Evolutionary conservation across 2,113 vertebrate genomes (phyloP).

Genomic region (Oxyura jamaicensis): DNA sequence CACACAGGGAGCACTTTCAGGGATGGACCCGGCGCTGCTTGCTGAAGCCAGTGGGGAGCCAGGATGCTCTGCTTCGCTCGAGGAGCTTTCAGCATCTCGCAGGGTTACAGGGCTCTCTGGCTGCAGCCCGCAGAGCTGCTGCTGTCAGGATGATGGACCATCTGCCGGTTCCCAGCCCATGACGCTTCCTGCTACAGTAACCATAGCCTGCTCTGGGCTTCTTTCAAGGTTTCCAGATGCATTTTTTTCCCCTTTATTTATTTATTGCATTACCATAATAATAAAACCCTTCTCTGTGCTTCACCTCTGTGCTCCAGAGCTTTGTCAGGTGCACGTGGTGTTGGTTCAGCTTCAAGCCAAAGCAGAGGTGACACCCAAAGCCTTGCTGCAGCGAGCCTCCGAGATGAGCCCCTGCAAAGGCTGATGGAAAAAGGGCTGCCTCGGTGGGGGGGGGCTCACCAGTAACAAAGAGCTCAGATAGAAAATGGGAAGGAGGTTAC

Average conservation of each 20-base stretch:
- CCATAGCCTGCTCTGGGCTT: not conserved
- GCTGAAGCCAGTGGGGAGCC: not conserved
- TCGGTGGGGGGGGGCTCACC: not conserved
- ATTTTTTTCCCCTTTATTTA: not conserved
- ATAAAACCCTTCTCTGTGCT: not conserved
- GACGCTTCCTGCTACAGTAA: not conserved
- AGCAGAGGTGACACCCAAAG: fast-evolving
- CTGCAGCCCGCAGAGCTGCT: not conserved
- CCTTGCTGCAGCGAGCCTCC: not conserved
- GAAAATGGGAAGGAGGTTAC: not conserved
- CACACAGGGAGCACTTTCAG: not conserved
- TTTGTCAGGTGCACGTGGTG: not conserved
- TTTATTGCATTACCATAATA: not conserved
- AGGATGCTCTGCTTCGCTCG: not conserved
- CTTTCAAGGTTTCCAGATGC: constrained; percentile 27
- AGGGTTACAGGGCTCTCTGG: not conserved
- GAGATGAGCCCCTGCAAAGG: not conserved
- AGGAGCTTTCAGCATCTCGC: not conserved
- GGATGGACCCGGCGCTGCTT: fast-evolving
- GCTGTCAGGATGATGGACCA: constrained; percentile 1
- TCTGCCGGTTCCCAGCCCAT: not conserved
- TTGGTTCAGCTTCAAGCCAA: not conserved
- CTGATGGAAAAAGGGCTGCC: not conserved
- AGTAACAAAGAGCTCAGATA: not conserved
- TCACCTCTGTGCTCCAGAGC: not conserved